Evolutionary conservation across 2,113 vertebrate species (phyloP).

Genomic region (Mesocricetus auratus): DNA sequence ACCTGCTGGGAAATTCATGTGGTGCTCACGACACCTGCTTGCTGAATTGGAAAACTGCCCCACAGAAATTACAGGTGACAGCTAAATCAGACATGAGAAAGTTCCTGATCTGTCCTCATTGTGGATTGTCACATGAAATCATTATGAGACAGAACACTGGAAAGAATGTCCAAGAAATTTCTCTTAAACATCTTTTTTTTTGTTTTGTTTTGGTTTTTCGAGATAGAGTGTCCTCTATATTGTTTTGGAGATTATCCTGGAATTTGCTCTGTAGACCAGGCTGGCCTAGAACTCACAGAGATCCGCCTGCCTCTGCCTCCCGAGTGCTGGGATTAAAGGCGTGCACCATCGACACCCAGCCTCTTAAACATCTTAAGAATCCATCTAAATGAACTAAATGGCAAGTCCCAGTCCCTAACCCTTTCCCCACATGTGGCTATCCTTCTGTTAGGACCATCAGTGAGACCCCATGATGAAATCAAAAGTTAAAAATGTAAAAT

Average conservation of each 20-base stretch:
- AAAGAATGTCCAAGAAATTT: conserved; percentile 2
- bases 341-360: no score
- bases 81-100: background rate
- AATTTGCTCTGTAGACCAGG: no score
- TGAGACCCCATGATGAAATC: background rate
- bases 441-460: background rate
- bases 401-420: background rate
- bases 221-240: no score
- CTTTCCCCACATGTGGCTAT: background rate
- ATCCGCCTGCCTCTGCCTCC: no score
- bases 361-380: background rate
- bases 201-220: no score
- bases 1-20: background rate
- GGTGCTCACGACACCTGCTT: background rate
- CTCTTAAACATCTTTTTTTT: background rate
- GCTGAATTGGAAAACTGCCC: background rate
- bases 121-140: background rate
- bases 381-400: background rate
- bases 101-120: background rate
- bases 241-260: no score
- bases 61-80: background rate
- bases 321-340: no score
- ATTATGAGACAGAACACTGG: background rate
- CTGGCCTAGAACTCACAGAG: no score
- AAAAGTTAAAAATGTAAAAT: conserved; percentile 43